Evolutionary conservation across 2,113 vertebrate genomes (phyloP).

Genomic region (Pollimyrus isidori): DNA sequence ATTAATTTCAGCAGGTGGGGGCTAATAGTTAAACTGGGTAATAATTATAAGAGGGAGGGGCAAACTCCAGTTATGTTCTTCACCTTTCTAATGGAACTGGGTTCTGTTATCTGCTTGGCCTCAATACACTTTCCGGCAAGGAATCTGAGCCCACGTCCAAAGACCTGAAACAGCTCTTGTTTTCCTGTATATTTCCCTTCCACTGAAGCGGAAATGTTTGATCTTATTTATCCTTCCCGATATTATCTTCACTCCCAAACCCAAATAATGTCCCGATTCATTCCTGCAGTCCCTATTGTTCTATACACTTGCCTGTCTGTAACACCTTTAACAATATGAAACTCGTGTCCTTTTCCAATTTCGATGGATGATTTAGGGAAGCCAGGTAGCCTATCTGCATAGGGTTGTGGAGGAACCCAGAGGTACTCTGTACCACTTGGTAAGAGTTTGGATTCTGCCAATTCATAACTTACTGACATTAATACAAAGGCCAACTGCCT

Average conservation of each 20-base stretch:
- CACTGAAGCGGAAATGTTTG: not conserved
- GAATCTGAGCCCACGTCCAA: not conserved
- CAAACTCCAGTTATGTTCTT: not conserved
- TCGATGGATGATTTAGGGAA: not conserved
- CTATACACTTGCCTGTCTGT: not conserved
- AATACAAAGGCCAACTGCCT: no score
- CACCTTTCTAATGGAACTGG: not conserved
- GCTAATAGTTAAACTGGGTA: not conserved
- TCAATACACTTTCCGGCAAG: not conserved
- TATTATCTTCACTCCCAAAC: not conserved
- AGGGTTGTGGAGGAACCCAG: not conserved
- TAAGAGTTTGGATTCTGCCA: not conserved
- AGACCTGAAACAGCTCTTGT: not conserved
- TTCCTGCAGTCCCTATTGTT: not conserved
- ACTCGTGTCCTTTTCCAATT: not conserved
- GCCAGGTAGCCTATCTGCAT: not conserved
- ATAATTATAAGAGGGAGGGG: not conserved
- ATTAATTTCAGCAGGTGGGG: not conserved
- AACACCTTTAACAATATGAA: not conserved
- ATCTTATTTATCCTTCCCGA: not conserved
- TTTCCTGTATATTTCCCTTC: not conserved
- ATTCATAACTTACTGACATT: no score
- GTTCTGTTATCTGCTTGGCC: not conserved
- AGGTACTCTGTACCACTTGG: not conserved
- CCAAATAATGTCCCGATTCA: not conserved